Percentiles rank a stretch among this genome's conserved stretches.
Evolutionary conservation across 2,888 invertebrate species (phyloP).

Genomic region (Phalera bucephala): DNA sequence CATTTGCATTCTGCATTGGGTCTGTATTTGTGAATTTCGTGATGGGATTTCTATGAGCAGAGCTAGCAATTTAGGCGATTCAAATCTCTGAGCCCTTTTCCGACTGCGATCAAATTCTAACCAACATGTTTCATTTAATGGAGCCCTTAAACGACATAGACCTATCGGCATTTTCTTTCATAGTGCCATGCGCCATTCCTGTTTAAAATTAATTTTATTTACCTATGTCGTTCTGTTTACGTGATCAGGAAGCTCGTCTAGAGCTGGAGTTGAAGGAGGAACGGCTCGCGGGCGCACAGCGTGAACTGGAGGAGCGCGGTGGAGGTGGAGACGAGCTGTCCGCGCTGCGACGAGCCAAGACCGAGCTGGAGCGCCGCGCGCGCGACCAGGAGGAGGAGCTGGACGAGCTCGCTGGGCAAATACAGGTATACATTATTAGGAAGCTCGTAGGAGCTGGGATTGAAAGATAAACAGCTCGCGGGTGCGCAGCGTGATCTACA

Average conservation of each 20-base stretch:
- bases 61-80: too few relatives aligned
- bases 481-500: slow-evolving; percentile 92
- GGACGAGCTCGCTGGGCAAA: slow-evolving; percentile 96
- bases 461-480: slow-evolving; percentile 93
- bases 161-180: too few relatives aligned
- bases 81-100: too few relatives aligned
- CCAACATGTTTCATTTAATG: too few relatives aligned
- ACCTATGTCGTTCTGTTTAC: slow-evolving; percentile 18
- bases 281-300: slow-evolving; percentile 89
- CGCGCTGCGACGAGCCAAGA: slow-evolving; percentile 90
- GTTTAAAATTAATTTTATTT: too few relatives aligned
- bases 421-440: slow-evolving; percentile 92
- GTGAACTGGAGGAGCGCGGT: slow-evolving; percentile 94
- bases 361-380: slow-evolving; percentile 92
- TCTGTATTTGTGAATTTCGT: too few relatives aligned
- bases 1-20: too few relatives aligned
- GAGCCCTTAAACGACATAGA: too few relatives aligned
- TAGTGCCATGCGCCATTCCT: too few relatives aligned
- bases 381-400: slow-evolving; percentile 97
- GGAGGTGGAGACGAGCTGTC: slow-evolving; percentile 94
- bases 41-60: too few relatives aligned
- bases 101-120: too few relatives aligned
- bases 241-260: slow-evolving; percentile 93
- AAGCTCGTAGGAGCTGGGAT: slow-evolving; percentile 92
- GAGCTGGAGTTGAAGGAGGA: slow-evolving; percentile 96